phyloP scores from a whole-genome alignment of 2,888 invertebrate species.

The Mactromeris polynyma region DNA sequence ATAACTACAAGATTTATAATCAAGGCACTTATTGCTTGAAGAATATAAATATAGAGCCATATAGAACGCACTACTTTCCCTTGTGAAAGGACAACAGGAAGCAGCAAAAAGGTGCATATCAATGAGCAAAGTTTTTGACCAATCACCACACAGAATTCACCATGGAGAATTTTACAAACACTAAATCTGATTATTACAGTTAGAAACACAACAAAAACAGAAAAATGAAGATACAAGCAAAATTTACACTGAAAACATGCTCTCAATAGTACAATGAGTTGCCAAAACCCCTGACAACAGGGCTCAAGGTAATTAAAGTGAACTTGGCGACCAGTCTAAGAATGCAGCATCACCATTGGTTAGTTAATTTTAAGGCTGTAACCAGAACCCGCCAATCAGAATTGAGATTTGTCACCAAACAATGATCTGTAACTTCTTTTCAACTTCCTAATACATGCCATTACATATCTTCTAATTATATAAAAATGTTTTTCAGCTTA shows the following conservation, averaged over 20 bases:
- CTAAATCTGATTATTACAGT: background rate
- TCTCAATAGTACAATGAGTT: background rate
- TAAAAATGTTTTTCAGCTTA: background rate
- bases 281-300: background rate
- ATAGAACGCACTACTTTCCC: background rate
- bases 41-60: background rate
- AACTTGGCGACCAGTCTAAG: too few species aligned
- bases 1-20: background rate
- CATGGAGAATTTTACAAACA: background rate
- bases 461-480: background rate
- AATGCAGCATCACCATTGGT: background rate
- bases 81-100: background rate
- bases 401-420: background rate
- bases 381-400: background rate
- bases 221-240: too few species aligned
- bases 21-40: background rate
- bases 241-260: too few species aligned
- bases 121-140: background rate
- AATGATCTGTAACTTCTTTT: background rate
- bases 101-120: background rate
- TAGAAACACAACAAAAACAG: background rate
- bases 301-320: background rate
- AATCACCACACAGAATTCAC: background rate
- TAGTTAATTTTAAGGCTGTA: background rate
- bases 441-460: background rate